Conservation (phyloP, 1,140 invertebrate genomes). For the Plectrocnemia conspersa region DNA sequence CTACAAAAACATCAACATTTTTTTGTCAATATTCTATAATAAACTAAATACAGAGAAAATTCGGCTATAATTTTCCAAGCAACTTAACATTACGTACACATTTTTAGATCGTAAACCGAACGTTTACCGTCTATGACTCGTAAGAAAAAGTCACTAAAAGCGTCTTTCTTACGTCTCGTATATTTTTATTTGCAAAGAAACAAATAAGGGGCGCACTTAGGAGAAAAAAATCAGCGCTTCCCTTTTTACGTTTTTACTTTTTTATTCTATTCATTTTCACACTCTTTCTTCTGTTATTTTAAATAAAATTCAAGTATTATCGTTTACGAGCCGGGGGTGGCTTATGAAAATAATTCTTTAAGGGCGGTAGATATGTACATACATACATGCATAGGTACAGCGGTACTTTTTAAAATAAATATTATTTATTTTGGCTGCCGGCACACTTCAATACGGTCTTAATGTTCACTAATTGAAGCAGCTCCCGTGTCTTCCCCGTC, state of each 20-base stretch:
- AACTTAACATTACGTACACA: too few relatives aligned
- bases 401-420: too few relatives aligned
- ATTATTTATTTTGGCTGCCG: too few relatives aligned
- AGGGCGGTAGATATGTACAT: too few relatives aligned
- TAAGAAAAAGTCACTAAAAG: slow-evolving; percentile 18
- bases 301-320: slow-evolving; percentile 12
- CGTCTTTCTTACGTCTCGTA: slow-evolving; percentile 14
- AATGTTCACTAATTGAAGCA: slow-evolving; percentile 26
- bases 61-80: slow-evolving; percentile 6
- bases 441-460: too few relatives aligned
- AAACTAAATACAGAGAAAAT: too few relatives aligned
- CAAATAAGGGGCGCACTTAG: slow-evolving; percentile 26
- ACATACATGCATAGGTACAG: too few relatives aligned
- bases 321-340: not conserved
- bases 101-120: not conserved
- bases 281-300: slow-evolving; percentile 15
- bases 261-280: slow-evolving; percentile 12
- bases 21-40: too few relatives aligned
- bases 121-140: not conserved
- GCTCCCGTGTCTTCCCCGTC: slow-evolving; percentile 19
- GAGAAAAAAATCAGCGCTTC: slow-evolving; percentile 18
- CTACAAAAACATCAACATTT: too few relatives aligned
- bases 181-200: slow-evolving; percentile 27
- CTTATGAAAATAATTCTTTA: not conserved
- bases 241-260: slow-evolving; percentile 4